Percentiles rank a stretch among this genome's conserved stretches.
Conservation (phyloP, 2,797 vertebrate genomes). For the Microctenopoma stevenorrisi region DNA sequence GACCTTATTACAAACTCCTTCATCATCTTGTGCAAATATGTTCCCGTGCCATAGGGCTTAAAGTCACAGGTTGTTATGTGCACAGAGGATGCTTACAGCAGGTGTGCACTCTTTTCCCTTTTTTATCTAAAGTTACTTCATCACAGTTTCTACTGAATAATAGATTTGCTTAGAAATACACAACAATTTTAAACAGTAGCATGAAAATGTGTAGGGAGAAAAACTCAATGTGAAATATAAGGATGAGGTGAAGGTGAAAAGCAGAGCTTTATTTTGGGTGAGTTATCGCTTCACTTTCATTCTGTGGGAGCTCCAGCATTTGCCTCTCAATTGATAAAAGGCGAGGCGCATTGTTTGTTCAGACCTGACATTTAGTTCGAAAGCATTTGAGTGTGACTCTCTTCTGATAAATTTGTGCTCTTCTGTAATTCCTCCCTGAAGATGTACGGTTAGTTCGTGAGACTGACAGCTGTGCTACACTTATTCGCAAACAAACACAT, state of each 20-base stretch:
- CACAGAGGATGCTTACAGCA: slow-evolving; percentile 44
- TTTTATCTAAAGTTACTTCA: slow-evolving; percentile 32
- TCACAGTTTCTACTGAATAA: slow-evolving; percentile 34
- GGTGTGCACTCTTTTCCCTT: slow-evolving; percentile 21
- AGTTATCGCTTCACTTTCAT: slow-evolving; percentile 74
- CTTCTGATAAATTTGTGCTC: slow-evolving; percentile 74
- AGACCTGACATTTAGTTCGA: slow-evolving; percentile 78
- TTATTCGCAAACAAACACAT: slow-evolving; percentile 23
- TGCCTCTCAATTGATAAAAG: slow-evolving; percentile 78
- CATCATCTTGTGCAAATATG: slow-evolving; percentile 52
- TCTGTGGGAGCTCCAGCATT: slow-evolving; percentile 72
- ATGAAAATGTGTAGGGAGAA: slow-evolving; percentile 10
- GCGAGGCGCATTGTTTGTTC: slow-evolving; percentile 72
- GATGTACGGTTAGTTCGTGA: slow-evolving; percentile 60
- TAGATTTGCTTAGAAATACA: slow-evolving; percentile 26
- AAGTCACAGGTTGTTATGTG: slow-evolving; percentile 44
- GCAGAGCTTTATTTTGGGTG: slow-evolving; percentile 63
- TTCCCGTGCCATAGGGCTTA: slow-evolving; percentile 43
- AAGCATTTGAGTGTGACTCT: slow-evolving; percentile 73
- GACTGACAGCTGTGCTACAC: slow-evolving; percentile 73
- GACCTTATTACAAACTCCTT: slow-evolving; percentile 63
- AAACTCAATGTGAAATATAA: slow-evolving; percentile 49
- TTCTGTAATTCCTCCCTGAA: slow-evolving; percentile 71
- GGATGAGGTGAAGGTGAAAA: slow-evolving; percentile 50
- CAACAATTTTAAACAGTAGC: slow-evolving; percentile 25